Evolutionary conservation across 2,113 vertebrate genomes (phyloP).

Genomic region (Myotis davidii): DNA sequence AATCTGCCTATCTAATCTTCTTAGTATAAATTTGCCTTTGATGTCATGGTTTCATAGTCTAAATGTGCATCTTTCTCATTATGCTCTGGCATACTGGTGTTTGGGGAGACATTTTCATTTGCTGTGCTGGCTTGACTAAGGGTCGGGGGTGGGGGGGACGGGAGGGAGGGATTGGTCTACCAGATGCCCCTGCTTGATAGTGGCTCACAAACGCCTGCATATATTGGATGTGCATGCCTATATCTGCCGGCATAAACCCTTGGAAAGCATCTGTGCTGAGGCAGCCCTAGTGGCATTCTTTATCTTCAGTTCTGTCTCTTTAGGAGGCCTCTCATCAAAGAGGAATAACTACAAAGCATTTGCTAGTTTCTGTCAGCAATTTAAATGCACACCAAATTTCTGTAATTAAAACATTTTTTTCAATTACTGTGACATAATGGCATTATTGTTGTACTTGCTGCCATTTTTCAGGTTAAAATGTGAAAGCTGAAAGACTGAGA

Average conservation of each 20-base stretch:
- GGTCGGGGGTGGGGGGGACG: neutral
- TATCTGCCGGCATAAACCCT: neutral
- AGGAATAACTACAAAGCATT: neutral
- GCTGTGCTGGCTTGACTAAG: neutral
- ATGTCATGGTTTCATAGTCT: constrained; percentile 55
- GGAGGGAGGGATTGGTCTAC: neutral
- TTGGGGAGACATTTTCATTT: constrained; percentile 63
- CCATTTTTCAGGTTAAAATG: constrained; percentile 49
- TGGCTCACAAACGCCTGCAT: neutral
- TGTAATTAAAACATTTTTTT: constrained; percentile 27
- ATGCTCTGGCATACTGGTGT: constrained; percentile 15
- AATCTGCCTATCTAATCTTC: constrained; percentile 76
- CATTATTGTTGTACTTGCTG: constrained; percentile 38
- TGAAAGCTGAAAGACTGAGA: neutral
- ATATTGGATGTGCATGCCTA: neutral
- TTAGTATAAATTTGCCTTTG: constrained; percentile 75
- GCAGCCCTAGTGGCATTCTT: neutral
- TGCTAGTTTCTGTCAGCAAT: neutral
- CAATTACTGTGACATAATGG: neutral
- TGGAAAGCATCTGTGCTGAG: neutral
- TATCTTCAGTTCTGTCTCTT: neutral
- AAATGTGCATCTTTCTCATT: constrained; percentile 21
- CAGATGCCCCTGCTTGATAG: constrained; percentile 38
- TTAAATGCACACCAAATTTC: constrained; percentile 16
- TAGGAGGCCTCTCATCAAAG: neutral